Evolutionary conservation across 1,140 invertebrate genomes (phyloP), one percentile per base, ranked within the genome.

Genomic region (Bombus haemorrhoidalis): DNA sequence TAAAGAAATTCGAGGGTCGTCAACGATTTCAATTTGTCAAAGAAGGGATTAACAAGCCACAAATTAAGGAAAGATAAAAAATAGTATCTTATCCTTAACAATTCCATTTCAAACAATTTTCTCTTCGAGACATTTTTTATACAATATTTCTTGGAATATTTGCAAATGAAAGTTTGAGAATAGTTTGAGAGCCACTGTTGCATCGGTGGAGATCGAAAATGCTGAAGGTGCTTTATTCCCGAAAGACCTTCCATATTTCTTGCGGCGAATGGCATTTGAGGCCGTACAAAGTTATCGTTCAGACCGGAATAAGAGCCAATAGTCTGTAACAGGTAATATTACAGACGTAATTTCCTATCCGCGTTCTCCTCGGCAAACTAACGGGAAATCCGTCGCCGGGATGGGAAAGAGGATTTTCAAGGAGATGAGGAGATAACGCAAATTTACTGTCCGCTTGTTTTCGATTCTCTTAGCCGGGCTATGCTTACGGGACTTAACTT

Each of bases 361-460:
- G 28, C 66, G 83, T 32, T 37, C 25, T 18, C 47, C 18, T 32
- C 68, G 25, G 66, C 53, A 72, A 80, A 80, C 39, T n/a, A 3
- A 28, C 34, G 28, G 5, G 18, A 6, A 79, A 62, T 22, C 37
- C 47, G 32, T 10, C 10, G 2, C 28, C 28, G 12, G 2, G 34
- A 43, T 37, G 15, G 25, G 32, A 25, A 34, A 28, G n/a, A 13
- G 82, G 22, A 72, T 73, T 85, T 80, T 37, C 83, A 39, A 64
- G 77, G 41, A 85, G 76, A 73, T 10, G 83, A 85, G 68, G 32
- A 66, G 83, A 85, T 85, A 85, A 85, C 77, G 83, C 71, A 72
- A 85, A 85, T 85, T 85, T 85, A 85, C 77, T 53, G 41, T 73
- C 83, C 76, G 75, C 53, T 64, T 85, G 83, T 80, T 85, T 80